phyloP scores from a whole-genome alignment of 92 coral and sea anemone species.

The Zoanthus gigantus region DNA sequence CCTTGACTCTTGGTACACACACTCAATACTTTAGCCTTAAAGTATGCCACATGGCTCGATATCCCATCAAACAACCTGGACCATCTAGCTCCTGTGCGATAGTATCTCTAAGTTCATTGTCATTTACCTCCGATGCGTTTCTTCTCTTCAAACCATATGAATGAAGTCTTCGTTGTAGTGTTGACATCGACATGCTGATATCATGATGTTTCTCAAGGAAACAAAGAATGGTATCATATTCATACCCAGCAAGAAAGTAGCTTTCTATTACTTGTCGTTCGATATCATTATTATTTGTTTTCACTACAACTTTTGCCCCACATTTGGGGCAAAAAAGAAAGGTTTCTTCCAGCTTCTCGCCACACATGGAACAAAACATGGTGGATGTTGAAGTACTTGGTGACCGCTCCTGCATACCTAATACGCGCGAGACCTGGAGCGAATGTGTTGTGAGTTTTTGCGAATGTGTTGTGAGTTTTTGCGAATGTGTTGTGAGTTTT shows the following conservation, averaged over 20 bases:
- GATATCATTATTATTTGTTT: constrained; percentile 6
- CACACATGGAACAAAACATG: background rate
- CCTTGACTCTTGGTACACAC: constrained; percentile 52
- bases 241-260: constrained; percentile 1
- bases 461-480: too few relatives aligned
- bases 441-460: too few relatives aligned
- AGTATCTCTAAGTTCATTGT: too few relatives aligned
- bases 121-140: too few relatives aligned
- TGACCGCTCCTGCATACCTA: too few relatives aligned
- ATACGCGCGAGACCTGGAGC: background rate
- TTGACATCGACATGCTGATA: constrained; percentile 43
- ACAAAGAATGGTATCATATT: constrained; percentile 38
- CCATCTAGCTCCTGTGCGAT: too few relatives aligned
- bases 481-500: too few relatives aligned
- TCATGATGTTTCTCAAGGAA: constrained; percentile 40
- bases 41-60: constrained; percentile 54
- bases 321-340: constrained; percentile 31
- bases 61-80: constrained; percentile 45
- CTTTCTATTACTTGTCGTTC: constrained; percentile 35
- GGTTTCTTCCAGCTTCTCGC: constrained; percentile 3
- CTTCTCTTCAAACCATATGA: constrained; percentile 39
- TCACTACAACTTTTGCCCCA: constrained; percentile 1
- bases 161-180: constrained; percentile 35
- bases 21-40: constrained; percentile 45
- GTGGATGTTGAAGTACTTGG: background rate